Conservation (phyloP, 2,113 vertebrate species). For the Pachyramphus minor region DNA sequence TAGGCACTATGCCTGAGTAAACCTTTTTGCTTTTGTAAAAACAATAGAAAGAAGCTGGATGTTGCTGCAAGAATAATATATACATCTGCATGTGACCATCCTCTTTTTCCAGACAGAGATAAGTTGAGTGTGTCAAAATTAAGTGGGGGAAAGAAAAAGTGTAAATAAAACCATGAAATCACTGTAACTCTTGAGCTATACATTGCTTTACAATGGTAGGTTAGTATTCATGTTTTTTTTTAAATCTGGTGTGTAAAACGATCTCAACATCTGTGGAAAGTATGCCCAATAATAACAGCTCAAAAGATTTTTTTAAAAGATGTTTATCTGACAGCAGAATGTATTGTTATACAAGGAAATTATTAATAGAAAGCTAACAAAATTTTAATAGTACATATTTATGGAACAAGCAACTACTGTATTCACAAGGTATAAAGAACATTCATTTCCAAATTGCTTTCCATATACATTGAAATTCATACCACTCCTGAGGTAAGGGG, state of each 20-base stretch:
- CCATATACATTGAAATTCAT: background rate
- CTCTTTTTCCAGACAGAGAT: background rate
- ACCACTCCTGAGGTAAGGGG: background rate
- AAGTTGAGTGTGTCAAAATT: background rate
- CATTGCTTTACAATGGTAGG: background rate
- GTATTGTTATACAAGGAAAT: background rate
- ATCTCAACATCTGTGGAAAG: background rate
- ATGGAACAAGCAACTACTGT: background rate
- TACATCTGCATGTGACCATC: background rate
- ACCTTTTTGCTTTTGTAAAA: background rate
- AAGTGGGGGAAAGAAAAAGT: background rate
- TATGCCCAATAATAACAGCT: background rate
- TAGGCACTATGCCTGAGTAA: background rate
- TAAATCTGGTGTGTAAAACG: background rate
- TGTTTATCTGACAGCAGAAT: background rate
- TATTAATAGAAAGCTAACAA: background rate
- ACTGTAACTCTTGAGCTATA: background rate
- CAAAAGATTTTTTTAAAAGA: background rate
- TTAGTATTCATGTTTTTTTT: background rate
- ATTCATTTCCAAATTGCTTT: background rate
- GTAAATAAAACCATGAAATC: background rate
- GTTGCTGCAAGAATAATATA: background rate
- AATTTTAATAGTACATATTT: background rate
- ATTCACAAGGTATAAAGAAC: background rate
- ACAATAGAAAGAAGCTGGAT: background rate